Evolutionary conservation across 1,140 invertebrate genomes (phyloP), one percentile per base, ranked within the genome.

Genomic region (Drosophila mauritiana): DNA sequence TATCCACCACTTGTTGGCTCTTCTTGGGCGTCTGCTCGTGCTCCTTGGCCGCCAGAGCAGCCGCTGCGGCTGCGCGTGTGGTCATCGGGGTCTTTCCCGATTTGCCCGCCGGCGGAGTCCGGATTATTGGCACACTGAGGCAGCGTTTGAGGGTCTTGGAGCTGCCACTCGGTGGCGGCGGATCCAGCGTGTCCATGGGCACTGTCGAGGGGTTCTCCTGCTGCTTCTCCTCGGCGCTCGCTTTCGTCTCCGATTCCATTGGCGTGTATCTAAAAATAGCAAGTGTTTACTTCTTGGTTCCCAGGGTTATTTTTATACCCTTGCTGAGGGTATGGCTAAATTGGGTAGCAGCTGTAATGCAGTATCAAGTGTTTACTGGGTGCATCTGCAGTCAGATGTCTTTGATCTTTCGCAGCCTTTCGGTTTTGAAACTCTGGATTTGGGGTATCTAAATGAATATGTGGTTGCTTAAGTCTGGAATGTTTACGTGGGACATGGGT

Each of bases 111-210:
- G 84, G 37, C 15, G 82, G 52, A 12, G 74, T 80, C 22, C 96
- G 96, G 78, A 97, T 97, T 94, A 97, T 96, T 64, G 96, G 96
- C 72, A 96, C 96, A 93, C 96, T 97, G 82, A 95, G 96, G 64
- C 96, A 97, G 85, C 96, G 93, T 93, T 97, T 97, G 31, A 97
- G 92, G 55, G 94, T 94, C 64, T 94, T 93, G 13, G 94, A 93
- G 78, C 93, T 93, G 27, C 86, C 94, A 93, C 48, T 61, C 4
- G 65, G 63, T 17, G 80, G 67, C 25, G 80, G 80, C 13, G 84
- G 84, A n/a, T 88, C 84, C 5, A 89, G 36, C 0, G 84, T 89
- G 20, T 88, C 84, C 84, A 89, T 88, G 13, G 80, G 67, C 43
- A 70, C 43, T 13, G 59, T 15, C 39, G 7, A 37, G 13, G 49